Conservation (phyloP, 2,797 vertebrate genomes). For the Muraenolepis orangiensis region DNA sequence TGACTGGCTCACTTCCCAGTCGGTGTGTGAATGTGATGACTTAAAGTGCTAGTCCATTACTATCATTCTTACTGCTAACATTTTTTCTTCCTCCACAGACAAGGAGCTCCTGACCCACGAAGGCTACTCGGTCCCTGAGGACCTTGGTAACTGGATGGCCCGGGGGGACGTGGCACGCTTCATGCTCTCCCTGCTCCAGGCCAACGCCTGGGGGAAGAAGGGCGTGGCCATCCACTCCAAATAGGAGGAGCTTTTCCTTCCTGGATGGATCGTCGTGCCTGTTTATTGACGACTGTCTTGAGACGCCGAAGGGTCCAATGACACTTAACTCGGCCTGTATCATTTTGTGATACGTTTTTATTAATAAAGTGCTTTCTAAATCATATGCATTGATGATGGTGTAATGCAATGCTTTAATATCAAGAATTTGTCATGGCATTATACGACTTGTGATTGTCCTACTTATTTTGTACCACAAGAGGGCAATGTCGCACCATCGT, state of each 20-base stretch:
- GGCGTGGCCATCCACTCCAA: conserved; percentile 71
- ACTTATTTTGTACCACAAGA: conserved; percentile 19
- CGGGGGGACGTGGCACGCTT: conserved; percentile 73
- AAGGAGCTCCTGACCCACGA: conserved; percentile 73
- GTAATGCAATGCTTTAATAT: neutral
- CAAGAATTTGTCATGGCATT: neutral
- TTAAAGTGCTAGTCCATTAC: too few relatives aligned
- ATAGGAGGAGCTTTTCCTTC: conserved; percentile 20
- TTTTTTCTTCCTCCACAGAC: conserved; percentile 46
- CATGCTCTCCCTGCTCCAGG: conserved; percentile 72
- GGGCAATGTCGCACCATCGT: conserved; percentile 15
- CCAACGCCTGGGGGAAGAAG: conserved; percentile 70
- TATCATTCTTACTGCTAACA: neutral
- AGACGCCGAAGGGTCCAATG: neutral
- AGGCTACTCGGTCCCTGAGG: conserved; percentile 72
- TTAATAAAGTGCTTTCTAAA: neutral
- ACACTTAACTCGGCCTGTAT: neutral
- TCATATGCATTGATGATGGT: neutral
- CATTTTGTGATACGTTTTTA: neutral
- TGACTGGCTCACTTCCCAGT: too few relatives aligned
- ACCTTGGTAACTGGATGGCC: conserved; percentile 48
- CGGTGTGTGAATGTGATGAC: too few relatives aligned
- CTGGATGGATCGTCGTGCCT: too few relatives aligned
- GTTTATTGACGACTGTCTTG: neutral
- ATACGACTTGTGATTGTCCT: conserved; percentile 1